Evolutionary conservation across 1,140 invertebrate species (phyloP), one percentile per base, ranked within the genome.

Genomic region (Euwallacea fornicatus): DNA sequence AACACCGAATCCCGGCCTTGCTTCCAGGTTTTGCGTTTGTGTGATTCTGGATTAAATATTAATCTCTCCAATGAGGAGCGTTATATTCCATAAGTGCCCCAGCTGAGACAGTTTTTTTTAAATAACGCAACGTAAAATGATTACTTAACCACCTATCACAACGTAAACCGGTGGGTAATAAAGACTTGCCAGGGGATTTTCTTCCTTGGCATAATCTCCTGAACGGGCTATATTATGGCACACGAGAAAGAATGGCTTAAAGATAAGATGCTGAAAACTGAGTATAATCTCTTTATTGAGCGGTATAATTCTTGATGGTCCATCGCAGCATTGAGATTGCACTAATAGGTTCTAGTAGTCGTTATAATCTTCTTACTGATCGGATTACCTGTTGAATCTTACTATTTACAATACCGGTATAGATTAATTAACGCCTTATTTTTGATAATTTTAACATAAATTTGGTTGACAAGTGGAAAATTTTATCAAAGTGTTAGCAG

Each of bases 121-220:
- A 33, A 33, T 33, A 33, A 33, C 21, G 21, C 21, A 33, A 33
- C 21, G 21, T 33, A 33, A 33, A 33, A 33, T 33, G 21, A 33
- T 33, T 33, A 33, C 21, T 59, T 59, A 59, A 59, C 59, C 59
- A 61, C 59, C 21, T 61, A 21, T 42, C 59, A 44, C 59, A 13
- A 15, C 43, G 13, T 61, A 42, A 61, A 61, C 41, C 59, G 13
- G 16, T 42, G 59, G 7, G 59, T 61, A 61, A 61, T 61, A 61
- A 61, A 61, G 59, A 9, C n/a, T 61, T 61, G 42, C 8, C 8
- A 33, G n/a, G n/a, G 59, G 59, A 61, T 61, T 61, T 61, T 61
- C 59, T 41, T 61, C 21, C 13, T n/a, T 13, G 59, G 10, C 59
- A 61, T 61, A 61, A 61, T 61, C 59, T 61, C 43, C 21, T 2